Percentiles rank a stretch among this genome's conserved stretches.
phyloP scores from a whole-genome alignment of 2,888 invertebrate genomes.

The Mythimna ferrago region DNA sequence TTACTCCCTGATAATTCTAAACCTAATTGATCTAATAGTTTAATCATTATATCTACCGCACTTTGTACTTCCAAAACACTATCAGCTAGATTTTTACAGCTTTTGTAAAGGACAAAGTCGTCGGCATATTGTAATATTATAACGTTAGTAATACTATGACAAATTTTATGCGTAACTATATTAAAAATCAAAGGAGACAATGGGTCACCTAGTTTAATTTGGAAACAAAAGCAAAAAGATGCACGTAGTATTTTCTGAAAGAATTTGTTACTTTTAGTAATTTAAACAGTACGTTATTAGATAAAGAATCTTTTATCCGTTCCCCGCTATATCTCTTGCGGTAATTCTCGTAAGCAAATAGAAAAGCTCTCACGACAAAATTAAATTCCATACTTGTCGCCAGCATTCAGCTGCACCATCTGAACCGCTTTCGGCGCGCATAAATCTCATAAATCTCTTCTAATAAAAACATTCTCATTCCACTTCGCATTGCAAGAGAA shows the following conservation, averaged over 20 bases:
- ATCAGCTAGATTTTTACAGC: too few species aligned
- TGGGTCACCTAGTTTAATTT: neutral
- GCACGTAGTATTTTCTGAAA: neutral
- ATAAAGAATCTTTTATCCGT: conserved; percentile 31
- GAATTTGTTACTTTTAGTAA: neutral
- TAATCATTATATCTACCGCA: too few species aligned
- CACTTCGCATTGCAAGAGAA: conserved; percentile 65
- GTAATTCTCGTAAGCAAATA: conserved; percentile 58
- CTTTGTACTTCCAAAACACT: too few species aligned
- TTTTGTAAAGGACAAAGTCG: too few species aligned
- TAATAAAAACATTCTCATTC: conserved; percentile 75
- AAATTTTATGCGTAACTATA: too few species aligned
- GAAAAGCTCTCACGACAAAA: conserved; percentile 71
- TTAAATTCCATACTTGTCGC: conserved; percentile 80
- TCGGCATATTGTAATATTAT: too few species aligned
- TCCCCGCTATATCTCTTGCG: conserved; percentile 38
- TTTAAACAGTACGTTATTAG: conserved; percentile 15
- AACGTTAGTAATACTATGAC: too few species aligned
- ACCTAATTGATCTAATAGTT: too few species aligned
- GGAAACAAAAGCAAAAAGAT: neutral
- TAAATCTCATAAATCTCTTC: conserved; percentile 72
- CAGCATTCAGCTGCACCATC: conserved; percentile 75
- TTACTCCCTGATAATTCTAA: too few species aligned
- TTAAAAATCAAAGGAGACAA: too few species aligned
- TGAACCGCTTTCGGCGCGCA: conserved; percentile 72